These are phyloP conservation scores for Anagrus nilaparvatae DNA, from an alignment of 1,140 invertebrate genomes.

Conservation along the genomic window DNA sequence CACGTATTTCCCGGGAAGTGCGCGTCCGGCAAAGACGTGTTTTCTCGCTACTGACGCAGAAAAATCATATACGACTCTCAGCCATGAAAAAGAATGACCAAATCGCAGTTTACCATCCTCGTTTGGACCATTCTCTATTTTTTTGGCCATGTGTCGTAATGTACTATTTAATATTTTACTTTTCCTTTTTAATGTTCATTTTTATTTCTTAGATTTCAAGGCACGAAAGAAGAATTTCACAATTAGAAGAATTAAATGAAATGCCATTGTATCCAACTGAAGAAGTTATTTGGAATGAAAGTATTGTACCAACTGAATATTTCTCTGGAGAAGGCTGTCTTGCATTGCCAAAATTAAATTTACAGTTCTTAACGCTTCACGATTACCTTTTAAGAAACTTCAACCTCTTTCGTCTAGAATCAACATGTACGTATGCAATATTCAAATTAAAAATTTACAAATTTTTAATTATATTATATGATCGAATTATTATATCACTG, in stretches of 20 bases:
- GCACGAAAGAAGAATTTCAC: constrained; percentile 83
- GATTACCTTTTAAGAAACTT: constrained; percentile 98
- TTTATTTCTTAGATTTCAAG: constrained; percentile 74
- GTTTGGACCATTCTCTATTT: no score
- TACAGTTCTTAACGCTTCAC: constrained; percentile 97
- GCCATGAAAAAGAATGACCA: no score
- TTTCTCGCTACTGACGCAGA: no score
- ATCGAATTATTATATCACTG: no score
- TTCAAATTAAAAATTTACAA: constrained; percentile 2
- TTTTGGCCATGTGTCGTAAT: no score
- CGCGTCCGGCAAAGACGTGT: no score
- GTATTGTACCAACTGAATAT: constrained; percentile 95
- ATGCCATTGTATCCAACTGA: constrained; percentile 99
- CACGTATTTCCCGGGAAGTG: no score
- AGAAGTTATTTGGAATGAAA: constrained; percentile 98
- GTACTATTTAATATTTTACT: no score
- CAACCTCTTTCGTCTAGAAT: constrained; percentile 94
- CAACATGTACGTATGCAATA: constrained; percentile 93
- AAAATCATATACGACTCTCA: no score
- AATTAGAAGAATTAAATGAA: constrained; percentile 89
- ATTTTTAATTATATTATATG: background rate
- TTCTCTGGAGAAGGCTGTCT: constrained; percentile 91
- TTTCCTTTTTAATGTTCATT: no score
- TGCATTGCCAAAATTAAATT: constrained; percentile 93
- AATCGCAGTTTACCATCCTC: no score